Conservation (phyloP, 2,888 invertebrate species). For the Melinopterus prodromus region DNA sequence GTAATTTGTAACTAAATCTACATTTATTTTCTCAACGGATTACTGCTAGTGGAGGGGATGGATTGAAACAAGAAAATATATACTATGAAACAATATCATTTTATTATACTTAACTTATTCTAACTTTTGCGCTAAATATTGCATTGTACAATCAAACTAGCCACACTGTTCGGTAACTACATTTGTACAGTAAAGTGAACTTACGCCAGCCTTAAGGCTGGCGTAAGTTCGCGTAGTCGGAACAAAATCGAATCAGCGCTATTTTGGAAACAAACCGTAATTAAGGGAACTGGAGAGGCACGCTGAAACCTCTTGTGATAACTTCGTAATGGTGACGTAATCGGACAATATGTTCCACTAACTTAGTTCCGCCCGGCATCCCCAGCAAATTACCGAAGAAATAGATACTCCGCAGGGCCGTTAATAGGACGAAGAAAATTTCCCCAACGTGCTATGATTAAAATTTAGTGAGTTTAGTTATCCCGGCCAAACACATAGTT, state of each 20-base stretch:
- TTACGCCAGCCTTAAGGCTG: no score
- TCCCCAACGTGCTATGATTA: conserved; percentile 25
- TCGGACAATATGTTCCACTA: conserved; percentile 22
- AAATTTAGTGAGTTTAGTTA: conserved; percentile 11
- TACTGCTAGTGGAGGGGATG: no score
- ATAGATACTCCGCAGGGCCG: conserved; percentile 5
- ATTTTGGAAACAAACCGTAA: neutral
- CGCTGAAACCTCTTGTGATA: conserved; percentile 7
- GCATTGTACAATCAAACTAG: no score
- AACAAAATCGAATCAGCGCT: neutral
- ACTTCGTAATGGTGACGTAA: conserved; percentile 22
- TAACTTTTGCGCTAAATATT: no score
- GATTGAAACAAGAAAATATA: no score
- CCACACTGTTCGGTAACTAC: no score
- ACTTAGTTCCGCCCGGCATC: conserved; percentile 16
- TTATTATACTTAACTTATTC: no score
- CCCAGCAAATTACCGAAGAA: conserved; percentile 18
- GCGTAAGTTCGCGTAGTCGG: neutral
- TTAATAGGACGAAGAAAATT: conserved; percentile 18
- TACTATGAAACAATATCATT: no score
- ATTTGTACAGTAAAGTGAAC: no score
- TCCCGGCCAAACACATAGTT: neutral
- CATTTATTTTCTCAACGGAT: no score
- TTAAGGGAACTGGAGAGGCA: neutral
- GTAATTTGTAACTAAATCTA: no score